phyloP scores from a whole-genome alignment of 2,888 invertebrate species.

The Electrophaes corylata region DNA sequence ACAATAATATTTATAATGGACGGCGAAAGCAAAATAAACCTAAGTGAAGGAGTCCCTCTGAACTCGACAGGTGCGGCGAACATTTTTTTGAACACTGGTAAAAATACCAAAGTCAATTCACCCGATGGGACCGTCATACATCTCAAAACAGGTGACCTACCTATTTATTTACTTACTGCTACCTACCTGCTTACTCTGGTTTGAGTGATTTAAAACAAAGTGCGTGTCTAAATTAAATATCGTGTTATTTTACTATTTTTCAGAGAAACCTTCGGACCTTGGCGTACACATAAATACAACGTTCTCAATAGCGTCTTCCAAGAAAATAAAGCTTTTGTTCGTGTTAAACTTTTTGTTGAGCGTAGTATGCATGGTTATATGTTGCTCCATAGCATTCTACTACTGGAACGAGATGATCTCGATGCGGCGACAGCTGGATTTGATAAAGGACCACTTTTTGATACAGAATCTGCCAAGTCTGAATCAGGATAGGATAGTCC shows the following conservation, averaged over 20 bases:
- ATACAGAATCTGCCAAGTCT: constrained; percentile 61
- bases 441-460: constrained; percentile 65
- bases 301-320: constrained; percentile 78
- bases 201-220: constrained; percentile 26
- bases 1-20: constrained; percentile 67
- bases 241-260: constrained; percentile 50
- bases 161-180: background rate
- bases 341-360: constrained; percentile 74
- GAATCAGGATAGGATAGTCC: constrained; percentile 55
- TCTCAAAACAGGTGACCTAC: constrained; percentile 73
- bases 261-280: constrained; percentile 74
- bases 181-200: background rate
- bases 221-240: constrained; percentile 31
- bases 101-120: constrained; percentile 65
- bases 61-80: constrained; percentile 74
- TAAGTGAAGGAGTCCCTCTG: constrained; percentile 73
- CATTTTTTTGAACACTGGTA: constrained; percentile 76
- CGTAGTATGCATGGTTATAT: constrained; percentile 69
- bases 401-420: constrained; percentile 75
- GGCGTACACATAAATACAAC: constrained; percentile 79
- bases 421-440: constrained; percentile 69
- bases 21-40: constrained; percentile 69
- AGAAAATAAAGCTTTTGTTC: constrained; percentile 77
- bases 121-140: constrained; percentile 75
- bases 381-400: constrained; percentile 71